Base-by-base conservation (phyloP, 2,888 invertebrate genomes). In the Bibio marci region DNA sequence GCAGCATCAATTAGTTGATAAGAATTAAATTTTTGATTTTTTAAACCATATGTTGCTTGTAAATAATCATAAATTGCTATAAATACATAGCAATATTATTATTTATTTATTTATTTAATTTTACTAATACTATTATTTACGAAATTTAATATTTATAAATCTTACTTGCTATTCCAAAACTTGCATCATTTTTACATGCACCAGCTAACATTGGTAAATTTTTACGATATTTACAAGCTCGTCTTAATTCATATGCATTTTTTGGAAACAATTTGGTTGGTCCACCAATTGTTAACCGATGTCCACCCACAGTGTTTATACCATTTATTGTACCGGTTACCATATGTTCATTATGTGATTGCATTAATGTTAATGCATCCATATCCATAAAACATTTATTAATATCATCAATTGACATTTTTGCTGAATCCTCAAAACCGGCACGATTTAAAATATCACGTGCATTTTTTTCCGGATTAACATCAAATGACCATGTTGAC, bases 151-250 rank as follows among this genome's bases (percentile, higher is more conserved):
- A 6, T 22, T 22, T 22, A 8, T 8, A 22, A 6, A 22, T 22
- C 22, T 22, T 22, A 22, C 22, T 22, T n/a, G 32, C 32, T 32
- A 32, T n/a, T 14, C n/a, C 32, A 47, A 63, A 64, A n/a, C 61
- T 53, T 2, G 66, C 67, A 46, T 67, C 67, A 43, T 65, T 58
- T 45, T 62, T 59, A 0, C 64, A 63, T 11, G 63, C 58, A 3
- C 67, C 67, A 12, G 59, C 58, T 54, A 67, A 53, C 34, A 65
- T 49, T 1, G 64, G 57, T 18, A 66, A 57, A 43, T 61, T 59
- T 2, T 53, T 54, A 51, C 22, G 22, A 22, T 22, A 59, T 43
- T 50, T 50, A 58, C 14, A 53, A 53, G 2, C 49, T 3, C 52
- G 51, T 19, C 56, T 47, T 25, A 58, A 41, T 14, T 53, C 51